phyloP scores from a whole-genome alignment of 2,888 invertebrate species.

The Mythimna albipuncta region DNA sequence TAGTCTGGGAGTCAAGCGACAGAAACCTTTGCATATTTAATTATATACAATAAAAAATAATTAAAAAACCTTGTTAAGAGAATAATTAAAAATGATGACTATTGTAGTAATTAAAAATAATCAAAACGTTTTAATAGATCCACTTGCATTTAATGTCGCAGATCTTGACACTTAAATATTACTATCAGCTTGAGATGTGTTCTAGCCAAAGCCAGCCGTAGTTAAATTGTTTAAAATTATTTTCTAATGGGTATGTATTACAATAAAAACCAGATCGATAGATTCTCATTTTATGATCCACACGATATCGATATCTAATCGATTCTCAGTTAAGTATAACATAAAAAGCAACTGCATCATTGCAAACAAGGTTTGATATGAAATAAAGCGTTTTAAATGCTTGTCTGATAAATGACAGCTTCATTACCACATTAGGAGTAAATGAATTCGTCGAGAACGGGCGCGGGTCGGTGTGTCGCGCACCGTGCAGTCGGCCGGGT shows the following conservation, averaged over 20 bases:
- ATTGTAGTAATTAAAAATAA: slow-evolving; percentile 19
- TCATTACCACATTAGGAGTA: slow-evolving; percentile 47
- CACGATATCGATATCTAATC: neutral
- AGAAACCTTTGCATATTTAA: neutral
- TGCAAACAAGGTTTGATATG: slow-evolving; percentile 16
- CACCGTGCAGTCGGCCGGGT: too few species aligned
- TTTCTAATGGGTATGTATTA: slow-evolving; percentile 2
- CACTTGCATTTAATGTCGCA: slow-evolving; percentile 1
- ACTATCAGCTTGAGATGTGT: neutral
- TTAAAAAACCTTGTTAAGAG: slow-evolving; percentile 15
- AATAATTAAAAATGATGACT: slow-evolving; percentile 6
- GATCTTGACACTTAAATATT: slow-evolving; percentile 3
- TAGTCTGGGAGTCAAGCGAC: too few species aligned
- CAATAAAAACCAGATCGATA: slow-evolving; percentile 11
- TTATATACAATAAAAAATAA: slow-evolving; percentile 1
- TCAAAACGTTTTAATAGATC: slow-evolving; percentile 8
- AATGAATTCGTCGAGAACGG: slow-evolving; percentile 36
- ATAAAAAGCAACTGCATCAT: slow-evolving; percentile 8
- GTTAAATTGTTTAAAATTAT: neutral
- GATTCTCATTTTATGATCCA: neutral
- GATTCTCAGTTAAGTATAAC: neutral
- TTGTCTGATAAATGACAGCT: slow-evolving; percentile 32
- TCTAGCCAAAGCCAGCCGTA: neutral
- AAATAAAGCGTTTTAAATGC: slow-evolving; percentile 32
- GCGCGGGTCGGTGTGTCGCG: neutral